Base-by-base conservation (phyloP, 2,797 vertebrate species). In the Crax fasciolata region DNA sequence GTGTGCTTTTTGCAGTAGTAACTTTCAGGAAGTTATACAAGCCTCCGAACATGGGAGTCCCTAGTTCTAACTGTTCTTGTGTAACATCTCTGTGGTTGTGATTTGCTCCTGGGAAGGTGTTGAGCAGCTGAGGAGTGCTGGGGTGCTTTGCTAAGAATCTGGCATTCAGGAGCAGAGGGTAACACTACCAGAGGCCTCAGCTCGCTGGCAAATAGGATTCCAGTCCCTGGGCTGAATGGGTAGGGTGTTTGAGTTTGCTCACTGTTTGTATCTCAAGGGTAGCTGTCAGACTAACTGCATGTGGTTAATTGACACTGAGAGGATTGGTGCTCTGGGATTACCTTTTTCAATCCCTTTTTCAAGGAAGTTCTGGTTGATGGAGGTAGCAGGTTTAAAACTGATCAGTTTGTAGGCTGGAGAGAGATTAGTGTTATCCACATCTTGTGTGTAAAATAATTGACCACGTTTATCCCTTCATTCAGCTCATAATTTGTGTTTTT, bases 381-480 rank as follows among this genome's bases (percentile, higher is more conserved):
- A 25, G 9, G 11, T 7, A 27, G 8, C 48, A 3, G 3, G 15
- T 76, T 81, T 79, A 49, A 41, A 32, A 14, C 30, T 24, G 44
- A 19, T 38, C 27, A 35, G 0, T 28, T 17, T 68, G 23, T 58
- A 66, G n/a, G 1, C 6, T 21, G 10, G 10, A 48, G 32, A 48
- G 32, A 39, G 21, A 3, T 13, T 2, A 1, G 0, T 6, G 4
- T 39, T 71, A 28, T 62, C 74, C 13, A 1, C 6, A 0, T 32
- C 7, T n/a, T 28, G 10, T 10, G 0, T 58, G 30, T 59, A 51
- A 46, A 6, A 73, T 13, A 6, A 41, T 32, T 2, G 12, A 7
- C 55, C 44, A 11, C 13, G 2, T 30, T 58, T 32, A 5, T 51
- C 24, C 58, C 70, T 78, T 57, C 55, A 10, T 59, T 62, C 35